phyloP scores from a whole-genome alignment of 2,888 invertebrate species.

The Mythimna pallens region DNA sequence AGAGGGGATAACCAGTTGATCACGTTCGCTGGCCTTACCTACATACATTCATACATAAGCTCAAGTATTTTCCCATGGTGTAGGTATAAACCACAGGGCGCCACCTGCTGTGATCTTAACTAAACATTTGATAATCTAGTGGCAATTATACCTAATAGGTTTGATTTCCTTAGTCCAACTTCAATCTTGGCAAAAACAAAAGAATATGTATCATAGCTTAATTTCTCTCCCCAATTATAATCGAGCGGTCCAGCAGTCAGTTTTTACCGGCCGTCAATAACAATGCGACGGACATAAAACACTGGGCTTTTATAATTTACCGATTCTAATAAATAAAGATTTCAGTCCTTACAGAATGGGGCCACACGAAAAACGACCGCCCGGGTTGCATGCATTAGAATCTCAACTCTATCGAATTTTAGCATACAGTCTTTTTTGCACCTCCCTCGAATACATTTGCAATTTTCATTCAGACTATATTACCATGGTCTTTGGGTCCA shows the following conservation, averaged over 20 bases:
- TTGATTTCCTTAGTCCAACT: background rate
- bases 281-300: slow-evolving; percentile 83
- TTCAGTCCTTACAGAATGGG: slow-evolving; percentile 82
- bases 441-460: slow-evolving; percentile 84
- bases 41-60: background rate
- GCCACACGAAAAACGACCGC: slow-evolving; percentile 87
- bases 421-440: slow-evolving; percentile 89
- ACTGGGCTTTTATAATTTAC: slow-evolving; percentile 85
- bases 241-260: slow-evolving; percentile 46
- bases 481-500: slow-evolving; percentile 39
- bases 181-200: slow-evolving; percentile 18
- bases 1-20: too few species aligned
- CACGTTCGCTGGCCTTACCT: background rate
- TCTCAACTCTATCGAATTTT: slow-evolving; percentile 87
- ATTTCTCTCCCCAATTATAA: slow-evolving; percentile 62
- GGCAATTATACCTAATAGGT: background rate
- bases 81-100: background rate
- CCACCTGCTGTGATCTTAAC: background rate
- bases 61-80: background rate
- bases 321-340: slow-evolving; percentile 90
- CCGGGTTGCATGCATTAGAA: slow-evolving; percentile 86
- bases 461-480: slow-evolving; percentile 75
- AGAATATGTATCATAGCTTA: slow-evolving; percentile 61
- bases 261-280: slow-evolving; percentile 79
- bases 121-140: background rate